Evolutionary conservation across 2,888 invertebrate genomes (phyloP).

Genomic region (Tolmerus cingulatus): DNA sequence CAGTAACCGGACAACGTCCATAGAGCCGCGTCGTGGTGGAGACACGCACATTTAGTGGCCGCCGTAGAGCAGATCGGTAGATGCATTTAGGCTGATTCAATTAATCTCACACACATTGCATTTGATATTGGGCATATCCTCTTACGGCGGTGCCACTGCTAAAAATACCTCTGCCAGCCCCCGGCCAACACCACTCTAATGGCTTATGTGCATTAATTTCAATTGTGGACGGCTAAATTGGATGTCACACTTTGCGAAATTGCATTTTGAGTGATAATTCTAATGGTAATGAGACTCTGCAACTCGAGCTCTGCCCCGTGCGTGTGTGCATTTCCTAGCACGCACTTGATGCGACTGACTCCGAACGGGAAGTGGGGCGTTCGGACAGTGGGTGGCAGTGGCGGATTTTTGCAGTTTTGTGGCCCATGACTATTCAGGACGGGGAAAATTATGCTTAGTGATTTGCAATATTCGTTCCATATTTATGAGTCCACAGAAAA

Average conservation of each 20-base stretch:
- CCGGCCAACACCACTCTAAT: conserved; percentile 20
- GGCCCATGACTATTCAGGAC: not conserved
- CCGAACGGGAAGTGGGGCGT: not conserved
- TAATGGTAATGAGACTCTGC: conserved; percentile 44
- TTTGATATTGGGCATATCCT: conserved; percentile 42
- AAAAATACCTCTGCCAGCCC: conserved; percentile 34
- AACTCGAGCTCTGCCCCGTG: not conserved
- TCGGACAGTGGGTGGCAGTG: not conserved
- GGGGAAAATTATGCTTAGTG: not conserved
- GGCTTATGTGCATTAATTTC: conserved; percentile 48
- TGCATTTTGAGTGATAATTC: conserved; percentile 49
- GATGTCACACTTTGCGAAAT: conserved; percentile 50
- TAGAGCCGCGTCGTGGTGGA: not conserved
- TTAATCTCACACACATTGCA: conserved; percentile 39
- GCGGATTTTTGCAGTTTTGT: not conserved
- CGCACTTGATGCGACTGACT: not conserved
- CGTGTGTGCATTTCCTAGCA: not conserved
- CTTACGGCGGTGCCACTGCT: conserved; percentile 19
- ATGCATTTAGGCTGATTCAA: conserved; percentile 42
- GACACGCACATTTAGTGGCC: conserved; percentile 28
- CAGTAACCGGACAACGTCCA: not conserved
- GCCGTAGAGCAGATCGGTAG: conserved; percentile 25
- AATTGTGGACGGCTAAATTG: conserved; percentile 50
- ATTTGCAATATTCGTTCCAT: not conserved
- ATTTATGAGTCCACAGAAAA: not conserved